Conservation (phyloP, 2,113 vertebrate species). For the Entosphenus tridentatus region DNA sequence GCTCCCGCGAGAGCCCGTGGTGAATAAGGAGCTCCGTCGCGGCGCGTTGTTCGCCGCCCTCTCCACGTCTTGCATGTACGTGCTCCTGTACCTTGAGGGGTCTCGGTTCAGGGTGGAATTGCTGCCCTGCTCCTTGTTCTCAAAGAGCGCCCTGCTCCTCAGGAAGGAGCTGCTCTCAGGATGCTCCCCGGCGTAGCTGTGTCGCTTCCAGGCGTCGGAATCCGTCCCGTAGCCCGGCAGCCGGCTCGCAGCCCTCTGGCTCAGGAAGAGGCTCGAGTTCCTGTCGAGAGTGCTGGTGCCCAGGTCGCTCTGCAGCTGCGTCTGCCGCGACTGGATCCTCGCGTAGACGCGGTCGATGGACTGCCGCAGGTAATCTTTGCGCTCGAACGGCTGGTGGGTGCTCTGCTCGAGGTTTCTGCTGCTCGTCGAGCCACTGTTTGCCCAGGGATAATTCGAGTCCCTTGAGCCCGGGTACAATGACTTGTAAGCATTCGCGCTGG, state of each 20-base stretch:
- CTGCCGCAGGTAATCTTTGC: neutral
- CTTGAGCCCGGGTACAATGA: no score
- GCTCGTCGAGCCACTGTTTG: no score
- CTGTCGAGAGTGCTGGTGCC: no score
- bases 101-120: neutral
- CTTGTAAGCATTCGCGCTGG: no score
- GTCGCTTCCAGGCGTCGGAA: conserved; percentile 1
- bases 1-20: neutral
- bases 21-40: neutral
- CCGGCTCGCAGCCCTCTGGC: no score
- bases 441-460: no score
- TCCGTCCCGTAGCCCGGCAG: neutral
- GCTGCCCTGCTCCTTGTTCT: neutral
- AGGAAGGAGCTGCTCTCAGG: neutral
- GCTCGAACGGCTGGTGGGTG: neutral
- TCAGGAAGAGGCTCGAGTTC: no score
- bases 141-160: neutral
- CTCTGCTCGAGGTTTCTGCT: no score
- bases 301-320: no score
- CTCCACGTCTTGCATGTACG: neutral
- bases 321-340: neutral
- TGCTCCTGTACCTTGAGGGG: neutral
- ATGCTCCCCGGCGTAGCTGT: conserved; percentile 5
- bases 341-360: neutral
- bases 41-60: neutral